A percentile compares a stretch with the other conserved stretches of the same genome.
phyloP scores from a whole-genome alignment of 1,140 invertebrate species.

The Anthonomus grandis region DNA sequence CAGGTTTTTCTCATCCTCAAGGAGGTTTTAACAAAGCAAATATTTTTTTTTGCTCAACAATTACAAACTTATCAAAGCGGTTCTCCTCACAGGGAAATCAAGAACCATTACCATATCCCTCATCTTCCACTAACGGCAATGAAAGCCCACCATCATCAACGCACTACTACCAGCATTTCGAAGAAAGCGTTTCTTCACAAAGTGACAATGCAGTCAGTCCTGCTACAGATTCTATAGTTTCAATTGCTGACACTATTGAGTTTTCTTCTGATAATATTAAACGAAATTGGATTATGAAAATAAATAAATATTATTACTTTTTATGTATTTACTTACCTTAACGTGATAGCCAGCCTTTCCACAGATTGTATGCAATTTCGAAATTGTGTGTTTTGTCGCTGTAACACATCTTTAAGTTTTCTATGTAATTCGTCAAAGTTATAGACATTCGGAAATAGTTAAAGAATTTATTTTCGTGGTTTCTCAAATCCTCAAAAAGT shows the following conservation, averaged over 20 bases:
- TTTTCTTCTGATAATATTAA: too few relatives aligned
- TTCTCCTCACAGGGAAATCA: too few relatives aligned
- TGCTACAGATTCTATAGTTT: not conserved
- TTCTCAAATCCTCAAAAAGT: not conserved
- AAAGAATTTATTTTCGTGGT: not conserved
- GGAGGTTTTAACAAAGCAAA: too few relatives aligned
- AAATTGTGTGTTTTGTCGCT: slow-evolving; percentile 4
- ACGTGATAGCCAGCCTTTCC: slow-evolving; percentile 1
- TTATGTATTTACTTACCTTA: slow-evolving; percentile 2
- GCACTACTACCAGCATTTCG: not conserved
- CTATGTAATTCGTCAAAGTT: not conserved
- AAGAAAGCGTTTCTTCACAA: not conserved
- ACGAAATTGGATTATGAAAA: too few relatives aligned
- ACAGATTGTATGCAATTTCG: slow-evolving; percentile 3
- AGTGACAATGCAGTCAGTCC: not conserved
- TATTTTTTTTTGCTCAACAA: too few relatives aligned
- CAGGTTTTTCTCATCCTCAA: too few relatives aligned
- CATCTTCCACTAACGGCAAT: too few relatives aligned
- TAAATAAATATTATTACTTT: not conserved
- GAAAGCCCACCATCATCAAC: not conserved
- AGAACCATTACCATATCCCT: too few relatives aligned
- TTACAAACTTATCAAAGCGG: too few relatives aligned
- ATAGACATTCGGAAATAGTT: not conserved
- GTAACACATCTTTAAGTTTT: slow-evolving; percentile 2
- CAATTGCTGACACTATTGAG: not conserved